phyloP scores from a whole-genome alignment of 2,113 vertebrate genomes.

The Syrmaticus mikado region DNA sequence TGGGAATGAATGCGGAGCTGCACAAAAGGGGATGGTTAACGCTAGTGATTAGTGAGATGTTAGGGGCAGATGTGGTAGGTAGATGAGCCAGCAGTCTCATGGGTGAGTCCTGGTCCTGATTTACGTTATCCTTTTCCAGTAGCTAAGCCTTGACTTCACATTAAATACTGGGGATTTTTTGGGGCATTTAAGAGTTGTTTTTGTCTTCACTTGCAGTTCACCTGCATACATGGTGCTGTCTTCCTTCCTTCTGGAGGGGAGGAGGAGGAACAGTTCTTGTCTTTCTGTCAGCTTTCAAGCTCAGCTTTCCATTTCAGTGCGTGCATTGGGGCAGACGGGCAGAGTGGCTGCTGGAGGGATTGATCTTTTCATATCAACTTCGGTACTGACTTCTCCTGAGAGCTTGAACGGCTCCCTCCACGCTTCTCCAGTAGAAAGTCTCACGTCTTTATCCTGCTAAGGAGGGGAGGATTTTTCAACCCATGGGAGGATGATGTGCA shows the following conservation, averaged over 20 bases:
- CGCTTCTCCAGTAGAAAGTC: not conserved
- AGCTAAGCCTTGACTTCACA: not conserved
- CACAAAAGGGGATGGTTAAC: not conserved
- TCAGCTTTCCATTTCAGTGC: fast-evolving
- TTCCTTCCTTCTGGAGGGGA: not conserved
- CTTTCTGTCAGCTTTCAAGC: not conserved
- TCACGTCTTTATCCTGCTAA: not conserved
- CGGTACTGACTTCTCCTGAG: not conserved
- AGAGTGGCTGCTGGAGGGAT: not conserved
- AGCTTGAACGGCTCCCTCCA: not conserved
- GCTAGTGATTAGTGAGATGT: not conserved
- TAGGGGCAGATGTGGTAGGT: not conserved
- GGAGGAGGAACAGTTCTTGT: not conserved
- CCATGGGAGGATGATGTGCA: not conserved
- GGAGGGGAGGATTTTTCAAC: not conserved
- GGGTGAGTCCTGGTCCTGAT: not conserved
- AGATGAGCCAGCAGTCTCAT: not conserved
- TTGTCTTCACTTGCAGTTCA: not conserved
- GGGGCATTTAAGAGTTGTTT: not conserved
- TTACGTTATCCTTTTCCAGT: not conserved
- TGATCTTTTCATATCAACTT: not conserved
- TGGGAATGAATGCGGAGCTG: not conserved
- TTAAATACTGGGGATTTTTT: not conserved
- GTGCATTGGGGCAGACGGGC: not conserved
- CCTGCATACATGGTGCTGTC: fast-evolving